Base-by-base conservation (phyloP, 2,113 vertebrate genomes). In the Hipposideros armiger region DNA sequence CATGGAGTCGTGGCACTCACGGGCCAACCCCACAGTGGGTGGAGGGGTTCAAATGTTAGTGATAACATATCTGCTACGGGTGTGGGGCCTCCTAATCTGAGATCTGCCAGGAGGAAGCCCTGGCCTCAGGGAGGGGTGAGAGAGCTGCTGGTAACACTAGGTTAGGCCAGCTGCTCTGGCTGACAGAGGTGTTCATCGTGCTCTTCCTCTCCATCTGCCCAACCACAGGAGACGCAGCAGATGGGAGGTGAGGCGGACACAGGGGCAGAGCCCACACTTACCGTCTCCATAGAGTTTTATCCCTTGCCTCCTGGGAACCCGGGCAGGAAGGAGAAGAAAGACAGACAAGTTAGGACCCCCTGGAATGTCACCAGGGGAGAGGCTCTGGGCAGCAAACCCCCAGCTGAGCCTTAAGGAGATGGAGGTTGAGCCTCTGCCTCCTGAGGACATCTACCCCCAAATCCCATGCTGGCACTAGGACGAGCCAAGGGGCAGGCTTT, bases 261-360 rank as follows among this genome's bases (percentile, higher is more conserved):
- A 0, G 20, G 16, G 81, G 7, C 60, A 32, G 56, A 28, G 69
- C 42, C 50, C 54, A 64, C 52, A 96, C 97, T 96, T 60, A 97
- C 97, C 97, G 9, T 89, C 92, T 95, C 97, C 73, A 3, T 94
- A 97, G 92, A 97, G 66, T 67, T 66, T 95, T 91, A 97, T 56
- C 73, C 92, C 96, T 95, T 82, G 96, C 73, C 91, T 97, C 93
- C 97, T 97, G 77, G 84, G 86, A 89, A 74, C 5, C 87, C 67
- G 32, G 86, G 87, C 74, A 73, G 42, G 87, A 94, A 94, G 70
- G 81, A 90, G 88, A 97, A 97, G 80, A 82, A 96, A 94, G 67
- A 96, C 87, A 96, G 40, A 83, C 10, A 58, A 81, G 80, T 96
- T 94, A 96, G 84, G 52, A 90, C 1, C 9, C 74, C 84, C 72